phyloP scores from a whole-genome alignment of 2,113 vertebrate genomes.

The Sorex araneus region DNA sequence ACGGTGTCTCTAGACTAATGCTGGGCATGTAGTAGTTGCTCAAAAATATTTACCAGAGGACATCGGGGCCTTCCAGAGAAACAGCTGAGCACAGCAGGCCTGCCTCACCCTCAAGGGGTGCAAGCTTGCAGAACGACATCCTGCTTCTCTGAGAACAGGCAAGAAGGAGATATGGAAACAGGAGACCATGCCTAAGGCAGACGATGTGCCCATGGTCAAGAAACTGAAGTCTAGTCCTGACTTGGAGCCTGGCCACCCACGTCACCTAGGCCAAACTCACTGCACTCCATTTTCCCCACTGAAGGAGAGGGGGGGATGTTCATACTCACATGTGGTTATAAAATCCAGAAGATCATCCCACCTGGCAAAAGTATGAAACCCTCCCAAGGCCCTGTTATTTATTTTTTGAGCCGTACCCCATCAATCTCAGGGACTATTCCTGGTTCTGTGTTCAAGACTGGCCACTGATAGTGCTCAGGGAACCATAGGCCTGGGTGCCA shows the following conservation, averaged over 20 bases:
- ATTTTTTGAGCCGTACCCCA: too few relatives aligned
- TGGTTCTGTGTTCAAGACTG: too few relatives aligned
- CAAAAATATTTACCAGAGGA: background rate
- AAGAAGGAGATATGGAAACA: background rate
- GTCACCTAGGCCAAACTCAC: background rate
- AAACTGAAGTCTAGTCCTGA: background rate
- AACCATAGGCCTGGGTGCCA: too few relatives aligned
- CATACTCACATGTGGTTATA: background rate
- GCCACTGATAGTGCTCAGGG: too few relatives aligned
- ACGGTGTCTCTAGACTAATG: background rate
- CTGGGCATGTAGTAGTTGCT: background rate
- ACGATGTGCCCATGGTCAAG: background rate
- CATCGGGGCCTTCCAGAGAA: slow-evolving; percentile 3
- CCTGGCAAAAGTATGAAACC: background rate
- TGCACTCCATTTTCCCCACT: background rate
- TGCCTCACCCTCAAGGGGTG: background rate
- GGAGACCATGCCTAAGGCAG: background rate
- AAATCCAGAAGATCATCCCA: slow-evolving; percentile 7
- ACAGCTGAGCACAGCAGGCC: background rate
- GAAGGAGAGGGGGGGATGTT: background rate
- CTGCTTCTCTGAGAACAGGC: background rate
- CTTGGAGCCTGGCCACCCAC: background rate
- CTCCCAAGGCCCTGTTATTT: background rate
- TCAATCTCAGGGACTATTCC: too few relatives aligned
- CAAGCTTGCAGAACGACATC: background rate